Evolutionary conservation across 2,797 vertebrate genomes (phyloP), one percentile per base, ranked within the genome.

Genomic region (Megaceryle alcyon): DNA sequence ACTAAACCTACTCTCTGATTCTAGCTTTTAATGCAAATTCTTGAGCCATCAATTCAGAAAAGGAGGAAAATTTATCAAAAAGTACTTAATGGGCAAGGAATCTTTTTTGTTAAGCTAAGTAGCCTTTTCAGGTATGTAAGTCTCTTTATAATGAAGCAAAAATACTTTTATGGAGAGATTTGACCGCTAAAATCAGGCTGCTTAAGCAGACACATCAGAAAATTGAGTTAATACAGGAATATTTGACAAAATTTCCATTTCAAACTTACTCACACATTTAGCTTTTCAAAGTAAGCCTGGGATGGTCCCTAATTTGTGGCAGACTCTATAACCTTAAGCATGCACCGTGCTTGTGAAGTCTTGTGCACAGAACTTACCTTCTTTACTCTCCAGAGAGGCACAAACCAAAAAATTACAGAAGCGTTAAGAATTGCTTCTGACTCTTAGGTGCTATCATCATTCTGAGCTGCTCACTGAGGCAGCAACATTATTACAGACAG

Each of bases 301-400:
- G 96, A 96, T 95, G 87, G 91, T n/a, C 76, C 96, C 94, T 64
- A 35, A 75, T 46, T 41, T 0, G 35, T 75, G 87, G 70, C 51
- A 77, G 77, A 70, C n/a, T 11, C 18, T 51, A 37, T 33, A 79
- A 43, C 19, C 35, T 91, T 60, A 82, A 65, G 66, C 97, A 97
- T 97, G 97, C 97, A 95, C 46, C 54, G 77, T 94, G 97, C 97
- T 70, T 5, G 33, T 60, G 66, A 78, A 86, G 41, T 16, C 57
- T 8, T 26, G 51, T 13, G 41, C 33, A 81, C 12, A 22, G 59
- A 83, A 95, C 98, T 98, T 96, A 98, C 98, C 97, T 97, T 95
- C 64, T 91, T 97, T 91, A 78, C 96, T 94, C 97, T 98, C 97
- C 98, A 98, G 97, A 98, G 97, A 98, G 97, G 97, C 97, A 97